Conservation (phyloP, 2,797 vertebrate species). For the Scolopax rusticola region DNA sequence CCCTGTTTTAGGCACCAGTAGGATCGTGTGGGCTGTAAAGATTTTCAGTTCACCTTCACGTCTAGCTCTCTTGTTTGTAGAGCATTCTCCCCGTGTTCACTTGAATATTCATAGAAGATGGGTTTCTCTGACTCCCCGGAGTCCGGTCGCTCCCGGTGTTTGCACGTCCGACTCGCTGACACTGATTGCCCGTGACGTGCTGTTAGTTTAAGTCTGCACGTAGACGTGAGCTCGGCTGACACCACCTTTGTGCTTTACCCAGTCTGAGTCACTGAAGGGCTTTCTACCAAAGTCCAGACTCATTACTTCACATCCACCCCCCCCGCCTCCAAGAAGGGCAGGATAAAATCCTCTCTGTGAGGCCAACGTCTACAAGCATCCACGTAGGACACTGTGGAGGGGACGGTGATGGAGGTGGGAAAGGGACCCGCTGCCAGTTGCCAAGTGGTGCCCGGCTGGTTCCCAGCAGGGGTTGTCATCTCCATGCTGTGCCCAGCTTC, state of each 20-base stretch:
- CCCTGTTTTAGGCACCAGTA: background rate
- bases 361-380: background rate
- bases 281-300: slow-evolving; percentile 4
- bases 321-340: background rate
- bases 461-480: background rate
- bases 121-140: background rate
- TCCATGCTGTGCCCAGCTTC: background rate
- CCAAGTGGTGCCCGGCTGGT: rapidly evolving
- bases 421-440: background rate
- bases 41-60: background rate
- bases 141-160: background rate
- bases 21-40: background rate
- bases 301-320: background rate
- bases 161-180: background rate
- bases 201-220: background rate
- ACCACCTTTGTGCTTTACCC: slow-evolving; percentile 10
- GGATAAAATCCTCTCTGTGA: background rate
- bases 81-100: background rate
- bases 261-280: background rate
- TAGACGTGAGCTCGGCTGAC: slow-evolving; percentile 29
- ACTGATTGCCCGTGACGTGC: slow-evolving; percentile 8
- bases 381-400: background rate
- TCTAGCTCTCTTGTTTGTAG: background rate
- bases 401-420: background rate
- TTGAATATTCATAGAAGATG: background rate